Evolutionary conservation across 2,797 vertebrate genomes (phyloP).

Genomic region (Ctenopoma multispine): DNA sequence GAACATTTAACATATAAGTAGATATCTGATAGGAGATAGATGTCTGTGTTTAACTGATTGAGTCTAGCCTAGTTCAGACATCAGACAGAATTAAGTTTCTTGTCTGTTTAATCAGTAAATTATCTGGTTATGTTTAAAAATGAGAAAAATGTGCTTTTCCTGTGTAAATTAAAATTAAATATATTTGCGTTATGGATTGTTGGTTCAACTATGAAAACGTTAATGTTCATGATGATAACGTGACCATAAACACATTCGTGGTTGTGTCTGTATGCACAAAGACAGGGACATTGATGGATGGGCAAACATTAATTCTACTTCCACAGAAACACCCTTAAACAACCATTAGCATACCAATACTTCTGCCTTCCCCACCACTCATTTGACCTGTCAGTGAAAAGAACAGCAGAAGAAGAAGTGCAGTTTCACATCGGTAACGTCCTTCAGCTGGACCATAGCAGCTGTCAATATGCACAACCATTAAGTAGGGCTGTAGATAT

Average conservation of each 20-base stretch:
- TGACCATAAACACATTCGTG: no score
- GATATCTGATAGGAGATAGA: not conserved
- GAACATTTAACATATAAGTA: not conserved
- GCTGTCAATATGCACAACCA: conserved; percentile 3
- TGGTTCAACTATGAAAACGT: no score
- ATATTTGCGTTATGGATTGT: no score
- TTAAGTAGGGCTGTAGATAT: not conserved
- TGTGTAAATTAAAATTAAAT: no score
- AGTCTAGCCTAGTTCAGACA: not conserved
- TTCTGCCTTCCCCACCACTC: not conserved
- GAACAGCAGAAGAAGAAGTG: not conserved
- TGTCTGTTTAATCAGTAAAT: not conserved
- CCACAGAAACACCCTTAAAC: not conserved
- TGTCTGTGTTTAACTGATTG: not conserved
- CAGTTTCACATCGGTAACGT: not conserved
- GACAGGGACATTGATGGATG: no score
- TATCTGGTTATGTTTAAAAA: no score
- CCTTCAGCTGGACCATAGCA: not conserved
- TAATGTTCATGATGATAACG: not conserved
- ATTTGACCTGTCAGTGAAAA: not conserved
- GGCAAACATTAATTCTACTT: not conserved
- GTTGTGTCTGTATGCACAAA: no score
- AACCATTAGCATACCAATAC: not conserved
- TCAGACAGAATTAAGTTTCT: no score
- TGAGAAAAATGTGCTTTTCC: no score